Percentiles rank a stretch among this genome's conserved stretches.
These are phyloP conservation scores for Pithecia hirsuta DNA, from an alignment of 2,797 vertebrate genomes.

Conservation along the genomic window DNA sequence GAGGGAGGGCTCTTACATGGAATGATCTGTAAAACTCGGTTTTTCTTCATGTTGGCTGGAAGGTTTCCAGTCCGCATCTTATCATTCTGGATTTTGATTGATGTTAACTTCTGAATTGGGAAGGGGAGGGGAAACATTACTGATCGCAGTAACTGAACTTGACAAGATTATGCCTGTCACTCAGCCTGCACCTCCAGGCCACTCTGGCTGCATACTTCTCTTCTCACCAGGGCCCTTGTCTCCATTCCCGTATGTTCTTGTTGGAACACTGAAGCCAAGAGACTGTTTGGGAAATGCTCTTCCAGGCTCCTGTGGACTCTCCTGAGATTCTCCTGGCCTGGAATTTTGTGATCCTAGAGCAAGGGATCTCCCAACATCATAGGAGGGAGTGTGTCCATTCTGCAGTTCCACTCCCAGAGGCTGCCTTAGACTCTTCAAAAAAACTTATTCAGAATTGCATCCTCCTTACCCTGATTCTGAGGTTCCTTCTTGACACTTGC, in stretches of 20 bases:
- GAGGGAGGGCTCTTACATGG: conserved; percentile 88
- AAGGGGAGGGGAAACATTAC: background rate
- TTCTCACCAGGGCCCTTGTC: background rate
- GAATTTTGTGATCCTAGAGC: background rate
- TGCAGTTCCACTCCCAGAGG: background rate
- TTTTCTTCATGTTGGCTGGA: conserved; percentile 99
- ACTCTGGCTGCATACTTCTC: background rate
- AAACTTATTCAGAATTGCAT: background rate
- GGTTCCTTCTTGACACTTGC: background rate
- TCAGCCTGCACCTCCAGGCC: background rate
- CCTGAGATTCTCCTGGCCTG: background rate
- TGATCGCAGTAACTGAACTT: background rate
- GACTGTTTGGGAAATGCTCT: background rate
- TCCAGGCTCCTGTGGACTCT: background rate
- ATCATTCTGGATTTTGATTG: conserved; percentile 99
- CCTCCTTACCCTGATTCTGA: background rate
- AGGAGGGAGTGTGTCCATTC: background rate
- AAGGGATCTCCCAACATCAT: background rate
- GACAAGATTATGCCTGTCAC: background rate
- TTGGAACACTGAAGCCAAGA: background rate
- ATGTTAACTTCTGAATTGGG: conserved; percentile 93
- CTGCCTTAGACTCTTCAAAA: background rate
- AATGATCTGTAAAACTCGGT: conserved; percentile 98
- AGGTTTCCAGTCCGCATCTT: conserved; percentile 99
- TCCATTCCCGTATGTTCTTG: background rate